Percentiles rank a stretch among this genome's conserved stretches.
phyloP scores from a whole-genome alignment of 2,797 vertebrate genomes.

The Uromys caudimaculatus region DNA sequence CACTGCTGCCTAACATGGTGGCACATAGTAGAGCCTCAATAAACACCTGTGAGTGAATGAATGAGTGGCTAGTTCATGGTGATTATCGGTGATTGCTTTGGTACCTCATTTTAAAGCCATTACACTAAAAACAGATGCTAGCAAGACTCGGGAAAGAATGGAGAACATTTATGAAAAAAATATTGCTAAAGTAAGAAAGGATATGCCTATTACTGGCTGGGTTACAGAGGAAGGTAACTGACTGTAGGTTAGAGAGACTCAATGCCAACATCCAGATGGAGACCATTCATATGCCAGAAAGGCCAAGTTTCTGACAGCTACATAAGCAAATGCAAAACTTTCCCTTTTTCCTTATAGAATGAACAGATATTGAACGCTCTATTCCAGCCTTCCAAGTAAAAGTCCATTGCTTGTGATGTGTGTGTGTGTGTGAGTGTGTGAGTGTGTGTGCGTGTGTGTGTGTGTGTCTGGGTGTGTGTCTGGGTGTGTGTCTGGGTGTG shows the following conservation, averaged over 20 bases:
- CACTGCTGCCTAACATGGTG: no score
- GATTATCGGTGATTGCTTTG: background rate
- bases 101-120: background rate
- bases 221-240: constrained; percentile 68
- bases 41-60: background rate
- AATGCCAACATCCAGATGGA: constrained; percentile 66
- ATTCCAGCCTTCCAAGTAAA: background rate
- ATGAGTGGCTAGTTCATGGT: background rate
- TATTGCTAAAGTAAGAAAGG: constrained; percentile 57
- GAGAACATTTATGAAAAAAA: constrained; percentile 40
- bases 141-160: constrained; percentile 10
- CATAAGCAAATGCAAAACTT: constrained; percentile 67
- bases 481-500: no score
- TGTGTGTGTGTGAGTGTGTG: background rate
- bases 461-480: no score
- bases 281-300: constrained; percentile 58
- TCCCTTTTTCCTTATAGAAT: accelerated
- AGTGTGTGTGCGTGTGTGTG: background rate
- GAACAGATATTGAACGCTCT: constrained; percentile 36
- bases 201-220: constrained; percentile 52
- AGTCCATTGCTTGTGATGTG: background rate
- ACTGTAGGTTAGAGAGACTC: constrained; percentile 73
- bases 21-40: background rate
- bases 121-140: background rate
- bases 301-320: constrained; percentile 64